These are phyloP conservation scores for Coenonympha glycerion DNA, from an alignment of 2,888 invertebrate genomes.

Conservation along the genomic window DNA sequence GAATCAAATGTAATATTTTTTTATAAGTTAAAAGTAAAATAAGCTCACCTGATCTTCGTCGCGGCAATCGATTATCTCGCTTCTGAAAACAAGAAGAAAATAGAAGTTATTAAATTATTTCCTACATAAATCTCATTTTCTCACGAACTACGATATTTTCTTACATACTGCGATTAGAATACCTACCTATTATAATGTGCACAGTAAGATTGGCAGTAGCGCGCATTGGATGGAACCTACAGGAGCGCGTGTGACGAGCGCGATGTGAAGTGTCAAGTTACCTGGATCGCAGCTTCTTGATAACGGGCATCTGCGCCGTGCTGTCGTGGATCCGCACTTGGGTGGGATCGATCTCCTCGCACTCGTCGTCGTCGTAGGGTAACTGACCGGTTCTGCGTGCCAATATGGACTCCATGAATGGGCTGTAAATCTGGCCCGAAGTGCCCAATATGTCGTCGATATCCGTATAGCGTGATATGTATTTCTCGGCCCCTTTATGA, in stretches of 20 bases:
- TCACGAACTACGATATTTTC: too few species aligned
- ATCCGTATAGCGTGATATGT: conserved; percentile 89
- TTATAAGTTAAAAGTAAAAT: neutral
- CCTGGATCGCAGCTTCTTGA: conserved; percentile 78
- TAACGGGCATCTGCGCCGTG: conserved; percentile 81
- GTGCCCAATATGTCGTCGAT: conserved; percentile 92
- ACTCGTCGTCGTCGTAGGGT: conserved; percentile 68
- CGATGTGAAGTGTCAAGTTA: conserved; percentile 41
- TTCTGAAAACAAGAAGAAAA: conserved; percentile 50
- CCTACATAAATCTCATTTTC: too few species aligned
- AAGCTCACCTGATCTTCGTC: conserved; percentile 61
- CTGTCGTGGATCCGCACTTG: conserved; percentile 88
- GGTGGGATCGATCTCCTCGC: conserved; percentile 84
- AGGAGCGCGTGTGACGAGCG: neutral
- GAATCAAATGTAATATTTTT: neutral
- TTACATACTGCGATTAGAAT: too few species aligned
- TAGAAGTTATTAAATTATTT: too few species aligned
- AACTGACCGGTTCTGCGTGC: conserved; percentile 59
- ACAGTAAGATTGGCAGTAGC: too few species aligned
- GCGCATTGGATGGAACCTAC: too few species aligned
- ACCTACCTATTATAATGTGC: too few species aligned
- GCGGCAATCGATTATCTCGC: conserved; percentile 62
- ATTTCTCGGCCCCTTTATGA: conserved; percentile 68
- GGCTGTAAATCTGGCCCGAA: conserved; percentile 77
- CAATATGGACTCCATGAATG: conserved; percentile 77